Evolutionary conservation across 2,113 vertebrate genomes (phyloP).

Genomic region (Mustelus asterias): DNA sequence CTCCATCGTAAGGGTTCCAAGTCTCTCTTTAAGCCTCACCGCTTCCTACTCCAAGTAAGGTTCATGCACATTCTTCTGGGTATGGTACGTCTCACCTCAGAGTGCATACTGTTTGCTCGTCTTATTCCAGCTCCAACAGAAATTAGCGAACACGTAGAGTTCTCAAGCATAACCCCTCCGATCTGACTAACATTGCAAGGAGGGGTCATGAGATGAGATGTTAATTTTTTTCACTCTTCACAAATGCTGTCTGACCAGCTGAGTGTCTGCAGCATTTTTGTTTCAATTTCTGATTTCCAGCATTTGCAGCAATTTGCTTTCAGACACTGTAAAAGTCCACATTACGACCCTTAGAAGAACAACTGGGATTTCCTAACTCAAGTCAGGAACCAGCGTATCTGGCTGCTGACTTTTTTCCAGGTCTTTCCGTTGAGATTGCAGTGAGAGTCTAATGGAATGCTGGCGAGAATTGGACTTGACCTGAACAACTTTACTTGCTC

Average conservation of each 20-base stretch:
- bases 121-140: background rate
- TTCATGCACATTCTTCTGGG: background rate
- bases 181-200: background rate
- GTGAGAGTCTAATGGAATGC: too few relatives aligned
- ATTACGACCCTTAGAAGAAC: background rate
- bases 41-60: background rate
- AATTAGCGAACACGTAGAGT: background rate
- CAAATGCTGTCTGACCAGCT: too few relatives aligned
- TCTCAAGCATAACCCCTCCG: background rate
- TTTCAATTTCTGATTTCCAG: too few relatives aligned
- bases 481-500: too few relatives aligned
- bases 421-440: too few relatives aligned
- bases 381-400: background rate
- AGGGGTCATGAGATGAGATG: too few relatives aligned
- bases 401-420: too few relatives aligned
- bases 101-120: background rate
- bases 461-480: too few relatives aligned
- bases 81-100: background rate
- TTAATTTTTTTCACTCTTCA: too few relatives aligned
- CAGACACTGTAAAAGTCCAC: too few relatives aligned
- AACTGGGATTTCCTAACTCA: background rate
- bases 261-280: too few relatives aligned
- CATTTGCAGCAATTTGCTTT: too few relatives aligned
- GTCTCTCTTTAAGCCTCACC: background rate
- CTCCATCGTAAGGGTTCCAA: background rate